These are phyloP conservation scores for Meloidogyne chitwoodi DNA, from an alignment of 1,140 invertebrate genomes.

Conservation along the genomic window DNA sequence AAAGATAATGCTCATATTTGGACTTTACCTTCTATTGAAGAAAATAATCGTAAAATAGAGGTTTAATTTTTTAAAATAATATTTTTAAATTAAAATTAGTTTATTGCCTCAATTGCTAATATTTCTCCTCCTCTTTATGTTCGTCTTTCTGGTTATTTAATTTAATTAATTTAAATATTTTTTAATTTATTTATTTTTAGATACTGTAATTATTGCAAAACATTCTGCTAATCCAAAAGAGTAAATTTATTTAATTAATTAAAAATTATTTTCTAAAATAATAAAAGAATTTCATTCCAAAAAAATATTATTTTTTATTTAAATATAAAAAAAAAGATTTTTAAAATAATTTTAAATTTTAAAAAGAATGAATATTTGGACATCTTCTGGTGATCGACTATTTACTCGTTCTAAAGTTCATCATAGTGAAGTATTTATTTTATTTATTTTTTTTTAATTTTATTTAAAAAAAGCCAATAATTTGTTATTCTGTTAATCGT, in stretches of 20 bases:
- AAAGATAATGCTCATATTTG: conserved; percentile 30
- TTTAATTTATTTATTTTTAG: neutral
- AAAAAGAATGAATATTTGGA: conserved; percentile 50
- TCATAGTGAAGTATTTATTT: conserved; percentile 41
- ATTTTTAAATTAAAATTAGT: conserved; percentile 11
- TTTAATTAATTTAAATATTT: neutral
- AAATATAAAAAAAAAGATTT: neutral
- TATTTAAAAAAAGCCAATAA: conserved; percentile 26
- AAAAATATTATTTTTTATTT: no score
- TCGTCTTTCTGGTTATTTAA: conserved; percentile 10
- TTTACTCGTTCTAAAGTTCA: conserved; percentile 35
- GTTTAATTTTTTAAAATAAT: neutral
- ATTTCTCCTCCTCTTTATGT: conserved; percentile 35
- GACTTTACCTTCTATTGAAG: conserved; percentile 31
- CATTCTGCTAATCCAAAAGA: conserved; percentile 43
- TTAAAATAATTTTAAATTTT: neutral
- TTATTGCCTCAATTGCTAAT: conserved; percentile 31
- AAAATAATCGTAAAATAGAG: conserved; percentile 12
- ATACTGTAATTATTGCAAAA: conserved; percentile 38
- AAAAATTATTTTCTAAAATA: no score
- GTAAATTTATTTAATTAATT: no score
- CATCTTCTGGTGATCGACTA: conserved; percentile 25
- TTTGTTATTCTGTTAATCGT: conserved; percentile 41
- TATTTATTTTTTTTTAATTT: neutral
- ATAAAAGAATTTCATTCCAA: no score